phyloP scores from a whole-genome alignment of 2,113 vertebrate genomes.

The Percina caprodes region DNA sequence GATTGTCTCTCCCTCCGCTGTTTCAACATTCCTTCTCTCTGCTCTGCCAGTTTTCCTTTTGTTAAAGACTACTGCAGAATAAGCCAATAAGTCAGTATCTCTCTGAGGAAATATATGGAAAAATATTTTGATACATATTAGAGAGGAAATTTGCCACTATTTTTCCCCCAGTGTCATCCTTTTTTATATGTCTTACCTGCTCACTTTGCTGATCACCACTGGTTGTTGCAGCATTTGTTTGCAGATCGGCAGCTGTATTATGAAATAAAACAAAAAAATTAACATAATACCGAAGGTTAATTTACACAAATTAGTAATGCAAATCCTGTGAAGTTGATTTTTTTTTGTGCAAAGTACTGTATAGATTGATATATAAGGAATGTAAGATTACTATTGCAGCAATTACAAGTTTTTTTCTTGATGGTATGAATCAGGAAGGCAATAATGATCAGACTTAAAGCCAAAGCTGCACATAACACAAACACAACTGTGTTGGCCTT shows the following conservation, averaged over 20 bases:
- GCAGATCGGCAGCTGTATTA: fast-evolving
- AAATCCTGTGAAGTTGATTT: not conserved
- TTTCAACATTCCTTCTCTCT: not conserved
- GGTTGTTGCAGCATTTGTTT: not conserved
- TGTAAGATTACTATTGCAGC: slow-evolving; percentile 4
- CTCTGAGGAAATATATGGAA: slow-evolving; percentile 20
- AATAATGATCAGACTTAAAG: not conserved
- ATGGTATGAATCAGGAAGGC: slow-evolving; percentile 21
- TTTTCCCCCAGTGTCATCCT: not conserved
- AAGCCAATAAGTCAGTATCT: not conserved
- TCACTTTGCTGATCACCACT: not conserved
- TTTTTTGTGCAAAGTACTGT: not conserved
- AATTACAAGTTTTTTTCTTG: slow-evolving; percentile 12
- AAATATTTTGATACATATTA: no score
- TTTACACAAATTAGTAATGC: not conserved
- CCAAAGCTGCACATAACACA: slow-evolving; percentile 28
- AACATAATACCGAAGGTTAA: fast-evolving
- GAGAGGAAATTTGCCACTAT: not conserved
- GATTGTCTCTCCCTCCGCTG: not conserved
- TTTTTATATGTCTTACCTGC: slow-evolving; percentile 27
- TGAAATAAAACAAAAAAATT: not conserved
- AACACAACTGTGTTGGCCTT: not conserved
- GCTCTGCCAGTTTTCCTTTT: fast-evolving
- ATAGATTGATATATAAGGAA: not conserved
- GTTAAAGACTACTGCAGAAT: slow-evolving; percentile 27